Base-by-base conservation (phyloP, 2,113 vertebrate genomes). In the Patagioenas fasciata region DNA sequence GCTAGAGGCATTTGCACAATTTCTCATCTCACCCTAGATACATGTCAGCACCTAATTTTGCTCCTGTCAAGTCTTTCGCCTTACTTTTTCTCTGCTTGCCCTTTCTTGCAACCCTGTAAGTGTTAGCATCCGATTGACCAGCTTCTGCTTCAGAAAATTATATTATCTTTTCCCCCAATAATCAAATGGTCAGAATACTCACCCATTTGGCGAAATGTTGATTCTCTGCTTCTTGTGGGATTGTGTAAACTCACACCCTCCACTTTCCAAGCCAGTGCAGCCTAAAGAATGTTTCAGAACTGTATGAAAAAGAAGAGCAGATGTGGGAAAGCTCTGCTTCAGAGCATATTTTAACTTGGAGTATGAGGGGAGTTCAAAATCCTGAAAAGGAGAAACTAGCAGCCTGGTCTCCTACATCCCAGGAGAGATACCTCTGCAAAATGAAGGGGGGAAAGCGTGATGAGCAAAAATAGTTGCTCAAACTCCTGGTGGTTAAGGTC, bases 1-100 rank as follows among this genome's bases (percentile, higher is more conserved):
- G 48, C 77, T 87, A 92, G 21, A 25, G 51, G 36, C 69, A 79
- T 93, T 91, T 87, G 48, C 34, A 95, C 91, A 89, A 71, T 74
- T 92, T 84, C 38, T 87, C 32, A 40, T 71, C 61, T 86, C 36
- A 25, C 38, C 26, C 73, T 67, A 16, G 61, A 78, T 73, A 87
- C 11, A 47, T 15, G 10, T 75, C 88, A 75, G 38, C 70, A 64
- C 42, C 73, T 81, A 89, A 86, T 91, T 94, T 91, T 84, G 13
- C 69, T 89, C 34, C 60, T 86, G 64, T 80, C 74, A 69, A 53
- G 26, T 34, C n/a, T 54, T 56, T 40, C 29, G 66, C 36, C 16
- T 61, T 65, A 57, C 31, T 92, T 71, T 93, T 91, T 66, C 20
- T 85, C 47, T 86, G 26, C 23, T 73, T 92, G 56, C 21, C 19